Base-by-base conservation (phyloP, 2,888 invertebrate species). In the Agrotis exclamationis region DNA sequence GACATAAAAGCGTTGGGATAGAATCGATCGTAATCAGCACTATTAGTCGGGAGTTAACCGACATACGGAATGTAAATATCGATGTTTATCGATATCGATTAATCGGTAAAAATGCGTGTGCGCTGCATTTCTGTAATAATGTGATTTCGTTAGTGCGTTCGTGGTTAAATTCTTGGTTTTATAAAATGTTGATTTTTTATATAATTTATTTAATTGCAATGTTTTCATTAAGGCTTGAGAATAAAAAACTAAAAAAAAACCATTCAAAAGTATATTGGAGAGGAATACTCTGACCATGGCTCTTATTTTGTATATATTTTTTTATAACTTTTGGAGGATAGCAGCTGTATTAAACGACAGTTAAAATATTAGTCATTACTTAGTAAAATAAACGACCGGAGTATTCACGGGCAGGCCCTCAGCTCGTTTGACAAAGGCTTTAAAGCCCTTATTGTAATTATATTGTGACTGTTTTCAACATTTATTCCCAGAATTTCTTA, bases 41-140 rank as follows among this genome's bases (percentile, higher is more conserved):
- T 82, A 85, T 82, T 84, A 79, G 76, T 74, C 24, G 74, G 57
- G 64, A 71, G 83, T 67, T 77, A 79, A 77, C 64, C 54, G 66
- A 85, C 76, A 78, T 69, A 54, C 64, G 66, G 83, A 83, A 85
- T 85, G 78, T 78, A 76, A 85, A 85, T 80, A 83, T 74, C 64
- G 77, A 85, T 79, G 84, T 79, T 74, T 74, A 77, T 82, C 70
- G 71, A 58, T 85, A 67, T 24, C 67, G 69, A 71, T 77, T 83
- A 77, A 76, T 77, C 73, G 74, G n/a, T 63, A 71, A 69, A 75
- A 76, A 75, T 39, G 44, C 18, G 18, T 64, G 50, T 76, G n/a
- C n/a, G 33, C 33, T 74, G 53, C n/a, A 33, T 66, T 81, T 67
- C 69, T 68, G 28, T 60, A 14, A 56, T 63, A 44, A 70, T 67